These are phyloP conservation scores for Erpornis zantholeuca DNA, from an alignment of 2,113 vertebrate genomes.

Conservation along the genomic window DNA sequence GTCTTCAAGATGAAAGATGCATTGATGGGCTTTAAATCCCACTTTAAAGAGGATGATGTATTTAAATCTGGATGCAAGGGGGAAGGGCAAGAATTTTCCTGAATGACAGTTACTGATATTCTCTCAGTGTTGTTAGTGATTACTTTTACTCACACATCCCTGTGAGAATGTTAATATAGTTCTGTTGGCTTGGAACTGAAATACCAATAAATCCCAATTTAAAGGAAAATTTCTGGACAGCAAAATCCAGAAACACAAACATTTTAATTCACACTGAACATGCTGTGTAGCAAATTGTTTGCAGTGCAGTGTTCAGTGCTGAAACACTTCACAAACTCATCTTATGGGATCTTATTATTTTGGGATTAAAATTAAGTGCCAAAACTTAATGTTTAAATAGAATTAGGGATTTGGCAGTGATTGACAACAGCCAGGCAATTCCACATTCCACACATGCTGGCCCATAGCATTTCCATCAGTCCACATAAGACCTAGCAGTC, in stretches of 20 bases:
- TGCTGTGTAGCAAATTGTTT: neutral
- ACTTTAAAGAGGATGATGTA: conserved; percentile 5
- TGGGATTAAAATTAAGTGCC: neutral
- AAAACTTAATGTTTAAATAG: neutral
- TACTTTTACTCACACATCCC: conserved; percentile 18
- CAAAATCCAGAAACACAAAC: conserved; percentile 28
- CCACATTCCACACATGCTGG: neutral
- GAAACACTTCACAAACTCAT: neutral
- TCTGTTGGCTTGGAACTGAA: conserved; percentile 35
- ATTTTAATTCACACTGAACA: conserved; percentile 4
- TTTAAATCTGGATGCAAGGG: conserved; percentile 6
- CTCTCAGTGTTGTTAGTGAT: conserved; percentile 23
- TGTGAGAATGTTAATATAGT: conserved; percentile 41
- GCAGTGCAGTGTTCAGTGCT: neutral
- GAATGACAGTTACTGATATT: conserved; percentile 14
- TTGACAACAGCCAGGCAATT: neutral
- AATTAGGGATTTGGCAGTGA: neutral
- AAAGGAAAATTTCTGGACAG: conserved; percentile 53
- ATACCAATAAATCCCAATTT: conserved; percentile 35
- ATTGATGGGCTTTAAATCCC: conserved; percentile 5
- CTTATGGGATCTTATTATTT: neutral
- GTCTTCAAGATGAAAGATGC: neutral
- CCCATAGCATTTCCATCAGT: neutral
- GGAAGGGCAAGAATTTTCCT: neutral
- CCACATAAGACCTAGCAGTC: neutral